Percentiles rank a stretch among this genome's conserved stretches.
phyloP scores from a whole-genome alignment of 2,888 invertebrate genomes.

The Nasonovia ribisnigri region DNA sequence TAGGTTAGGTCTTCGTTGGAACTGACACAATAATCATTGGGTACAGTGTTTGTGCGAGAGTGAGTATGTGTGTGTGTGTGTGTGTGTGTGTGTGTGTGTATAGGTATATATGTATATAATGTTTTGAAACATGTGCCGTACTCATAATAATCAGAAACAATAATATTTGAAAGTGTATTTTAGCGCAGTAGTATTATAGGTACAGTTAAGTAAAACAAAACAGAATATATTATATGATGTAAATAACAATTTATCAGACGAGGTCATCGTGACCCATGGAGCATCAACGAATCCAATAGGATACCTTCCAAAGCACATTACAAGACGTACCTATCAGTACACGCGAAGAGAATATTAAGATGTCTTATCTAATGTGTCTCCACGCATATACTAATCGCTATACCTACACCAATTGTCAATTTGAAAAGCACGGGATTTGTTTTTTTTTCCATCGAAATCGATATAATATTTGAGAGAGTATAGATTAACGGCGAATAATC shows the following conservation, averaged over 20 bases:
- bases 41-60: not conserved
- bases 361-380: constrained; percentile 10
- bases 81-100: not conserved
- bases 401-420: not conserved
- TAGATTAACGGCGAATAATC: not conserved
- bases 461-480: not conserved
- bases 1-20: not conserved
- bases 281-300: constrained; percentile 33
- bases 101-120: not conserved
- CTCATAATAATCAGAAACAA: constrained; percentile 30
- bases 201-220: constrained; percentile 44
- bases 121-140: constrained; percentile 13
- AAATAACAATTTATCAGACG: constrained; percentile 46
- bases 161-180: constrained; percentile 46
- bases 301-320: not conserved
- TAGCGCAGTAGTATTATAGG: constrained; percentile 3
- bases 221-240: constrained; percentile 37
- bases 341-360: constrained; percentile 14
- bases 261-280: constrained; percentile 44
- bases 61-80: not conserved
- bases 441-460: not conserved
- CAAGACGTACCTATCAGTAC: not conserved
- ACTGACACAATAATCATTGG: not conserved
- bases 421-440: not conserved
- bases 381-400: not conserved